Evolutionary conservation across 2,888 invertebrate species (phyloP), one percentile per base, ranked within the genome.

Genomic region (Erebia ligea): DNA sequence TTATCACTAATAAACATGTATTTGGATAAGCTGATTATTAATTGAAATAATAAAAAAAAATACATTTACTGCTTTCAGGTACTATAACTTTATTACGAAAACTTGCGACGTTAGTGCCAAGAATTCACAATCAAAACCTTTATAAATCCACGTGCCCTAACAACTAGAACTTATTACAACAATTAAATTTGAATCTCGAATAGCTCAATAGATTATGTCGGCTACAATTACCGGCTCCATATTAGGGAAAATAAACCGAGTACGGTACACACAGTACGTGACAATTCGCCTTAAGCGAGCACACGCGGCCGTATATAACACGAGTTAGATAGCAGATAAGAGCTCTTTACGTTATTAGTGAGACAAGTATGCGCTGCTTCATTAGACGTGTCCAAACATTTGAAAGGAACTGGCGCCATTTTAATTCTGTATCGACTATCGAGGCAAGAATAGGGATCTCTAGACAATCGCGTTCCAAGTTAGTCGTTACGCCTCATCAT

Each of bases 271-370:
- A 34, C 6, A 25, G 40, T 59, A 59, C 34, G 42, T 42, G 59
- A 42, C 17, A 25, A 64, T 54, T 34, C 64, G 52, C 64, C 64
- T 64, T 52, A 52, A 64, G 50, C 17, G 52, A 52, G 52, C 40
- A 34, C 52, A 52, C 64, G 64, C 64, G 25, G 52, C 19, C 19
- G 65, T 54, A 54, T 19, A 42, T 45, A 50, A 65, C 65, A 56
- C 65, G 54, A 40, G 54, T 54, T 65, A 65, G 54, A 65, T 54
- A 52, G 40, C 13, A 54, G 65, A 65, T 65, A 65, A 65, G 40
- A 40, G 52, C 42, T 61, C 61, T 42, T 61, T 61, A 61, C 34
- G 52, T n/a, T 65, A 54, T 65, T 65, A 19, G n/a, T 65, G 19
- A 65, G 40, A 50, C 19, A 19, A 65, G 52, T 54, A 17, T 15